phyloP scores from a whole-genome alignment of 2,113 vertebrate genomes.

The Bungarus multicinctus region DNA sequence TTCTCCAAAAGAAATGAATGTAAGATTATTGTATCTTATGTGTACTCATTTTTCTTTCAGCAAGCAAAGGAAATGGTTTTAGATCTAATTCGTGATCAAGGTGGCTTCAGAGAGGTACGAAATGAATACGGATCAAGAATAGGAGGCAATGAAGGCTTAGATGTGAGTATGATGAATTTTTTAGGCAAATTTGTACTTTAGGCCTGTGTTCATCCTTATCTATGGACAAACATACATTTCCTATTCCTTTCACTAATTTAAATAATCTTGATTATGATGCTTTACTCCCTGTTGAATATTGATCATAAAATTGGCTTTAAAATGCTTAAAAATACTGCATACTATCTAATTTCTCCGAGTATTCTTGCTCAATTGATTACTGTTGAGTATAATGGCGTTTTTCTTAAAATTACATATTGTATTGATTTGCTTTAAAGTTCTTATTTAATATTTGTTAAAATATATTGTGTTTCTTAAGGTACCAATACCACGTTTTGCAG shows the following conservation, averaged over 20 bases:
- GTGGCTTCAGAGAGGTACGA: constrained; percentile 94
- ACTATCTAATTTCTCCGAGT: neutral
- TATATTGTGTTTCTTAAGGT: constrained; percentile 71
- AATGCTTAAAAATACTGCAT: neutral
- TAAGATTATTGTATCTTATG: constrained; percentile 14
- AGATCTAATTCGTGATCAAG: constrained; percentile 97
- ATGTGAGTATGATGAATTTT: constrained; percentile 79
- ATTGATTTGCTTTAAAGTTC: neutral
- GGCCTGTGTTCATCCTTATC: constrained; percentile 15
- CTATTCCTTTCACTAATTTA: neutral
- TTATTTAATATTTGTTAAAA: neutral
- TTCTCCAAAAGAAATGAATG: fast-evolving
- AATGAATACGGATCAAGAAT: constrained; percentile 94
- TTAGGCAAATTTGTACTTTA: constrained; percentile 55
- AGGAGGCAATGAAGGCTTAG: constrained; percentile 88
- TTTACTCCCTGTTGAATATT: neutral
- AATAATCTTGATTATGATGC: neutral
- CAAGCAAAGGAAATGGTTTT: constrained; percentile 99
- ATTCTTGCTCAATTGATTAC: neutral
- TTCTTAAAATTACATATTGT: neutral
- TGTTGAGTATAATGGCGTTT: neutral
- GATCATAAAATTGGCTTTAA: neutral
- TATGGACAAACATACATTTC: neutral
- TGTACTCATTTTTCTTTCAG: constrained; percentile 64
- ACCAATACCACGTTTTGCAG: constrained; percentile 96